These are phyloP conservation scores for Perodicticus potto DNA, from an alignment of 2,797 vertebrate species.

Conservation along the genomic window DNA sequence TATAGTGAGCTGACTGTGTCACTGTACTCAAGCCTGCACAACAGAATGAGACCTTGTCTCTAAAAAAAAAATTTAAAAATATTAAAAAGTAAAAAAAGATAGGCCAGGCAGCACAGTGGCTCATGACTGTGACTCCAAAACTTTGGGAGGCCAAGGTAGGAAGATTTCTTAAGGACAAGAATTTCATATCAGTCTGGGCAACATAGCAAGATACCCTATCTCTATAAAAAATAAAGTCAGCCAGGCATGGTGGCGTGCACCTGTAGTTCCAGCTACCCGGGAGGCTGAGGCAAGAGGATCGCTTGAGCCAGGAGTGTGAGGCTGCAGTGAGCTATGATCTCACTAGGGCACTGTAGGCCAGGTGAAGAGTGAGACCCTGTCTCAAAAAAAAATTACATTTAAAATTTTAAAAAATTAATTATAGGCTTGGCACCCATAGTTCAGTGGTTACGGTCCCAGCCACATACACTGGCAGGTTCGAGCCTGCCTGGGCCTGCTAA, in stretches of 20 bases:
- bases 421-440: no score
- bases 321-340: neutral
- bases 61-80: neutral
- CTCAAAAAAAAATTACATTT: neutral
- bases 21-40: neutral
- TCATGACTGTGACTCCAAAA: no score
- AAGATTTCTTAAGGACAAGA: no score
- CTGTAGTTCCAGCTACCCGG: neutral
- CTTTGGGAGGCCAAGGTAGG: no score
- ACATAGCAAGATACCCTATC: neutral
- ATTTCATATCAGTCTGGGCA: neutral
- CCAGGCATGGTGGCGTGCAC: neutral
- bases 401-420: neutral
- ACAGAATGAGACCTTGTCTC: neutral
- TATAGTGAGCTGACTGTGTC: neutral
- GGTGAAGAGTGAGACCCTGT: neutral
- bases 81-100: neutral
- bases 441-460: no score
- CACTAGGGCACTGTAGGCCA: neutral
- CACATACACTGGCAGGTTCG: no score
- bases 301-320: neutral
- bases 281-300: neutral
- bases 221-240: neutral
- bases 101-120: neutral
- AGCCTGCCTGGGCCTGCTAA: no score